Conservation (phyloP, 1,140 invertebrate species). For the Teleopsis dalmanni region DNA sequence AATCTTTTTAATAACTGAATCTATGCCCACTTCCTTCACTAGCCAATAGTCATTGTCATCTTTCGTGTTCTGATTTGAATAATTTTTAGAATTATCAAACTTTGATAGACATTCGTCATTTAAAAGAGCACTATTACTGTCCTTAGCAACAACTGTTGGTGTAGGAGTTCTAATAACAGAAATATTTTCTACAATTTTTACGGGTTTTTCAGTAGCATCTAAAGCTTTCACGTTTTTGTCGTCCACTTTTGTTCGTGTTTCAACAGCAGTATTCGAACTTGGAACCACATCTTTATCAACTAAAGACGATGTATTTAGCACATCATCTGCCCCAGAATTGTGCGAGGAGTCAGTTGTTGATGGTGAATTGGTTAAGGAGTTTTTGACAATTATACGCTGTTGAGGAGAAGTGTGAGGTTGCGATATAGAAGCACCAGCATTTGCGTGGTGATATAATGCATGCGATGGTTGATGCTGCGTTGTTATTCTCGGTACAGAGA, state of each 20-base stretch:
- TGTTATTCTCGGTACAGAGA: neutral
- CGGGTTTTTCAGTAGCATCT: neutral
- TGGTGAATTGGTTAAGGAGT: too few relatives aligned
- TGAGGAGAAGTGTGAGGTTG: too few relatives aligned
- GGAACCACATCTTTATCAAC: too few relatives aligned
- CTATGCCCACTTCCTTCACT: constrained; percentile 61
- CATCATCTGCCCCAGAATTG: neutral
- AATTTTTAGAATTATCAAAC: too few relatives aligned
- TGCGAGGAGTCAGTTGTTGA: neutral
- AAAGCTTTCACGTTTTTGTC: neutral
- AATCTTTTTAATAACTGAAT: constrained; percentile 67
- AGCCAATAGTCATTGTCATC: constrained; percentile 71
- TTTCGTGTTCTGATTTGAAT: constrained; percentile 48
- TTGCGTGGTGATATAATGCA: neutral
- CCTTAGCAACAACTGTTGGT: constrained; percentile 3
- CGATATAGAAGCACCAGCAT: too few relatives aligned
- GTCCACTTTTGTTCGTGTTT: neutral
- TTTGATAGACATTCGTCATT: too few relatives aligned
- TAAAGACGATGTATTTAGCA: too few relatives aligned
- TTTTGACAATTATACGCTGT: too few relatives aligned
- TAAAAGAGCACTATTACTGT: too few relatives aligned
- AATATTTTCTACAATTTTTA: constrained; percentile 6
- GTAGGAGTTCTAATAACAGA: constrained; percentile 10
- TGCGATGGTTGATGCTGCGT: constrained; percentile 5
- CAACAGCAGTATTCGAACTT: too few relatives aligned